Conservation (phyloP, 1,140 invertebrate genomes). For the Neodiprion lecontei region DNA sequence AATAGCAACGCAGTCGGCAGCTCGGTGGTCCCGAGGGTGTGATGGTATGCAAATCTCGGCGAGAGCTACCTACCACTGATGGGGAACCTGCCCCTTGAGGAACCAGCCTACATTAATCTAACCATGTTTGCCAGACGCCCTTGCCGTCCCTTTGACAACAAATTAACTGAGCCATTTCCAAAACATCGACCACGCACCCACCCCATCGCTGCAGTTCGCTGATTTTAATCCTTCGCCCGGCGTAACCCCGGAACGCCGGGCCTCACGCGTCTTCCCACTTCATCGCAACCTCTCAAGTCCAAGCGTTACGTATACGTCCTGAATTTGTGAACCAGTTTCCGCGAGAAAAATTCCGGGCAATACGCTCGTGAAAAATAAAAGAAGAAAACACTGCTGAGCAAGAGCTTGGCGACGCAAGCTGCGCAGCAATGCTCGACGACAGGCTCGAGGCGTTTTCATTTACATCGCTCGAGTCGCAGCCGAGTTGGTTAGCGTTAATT, state of each 20-base stretch:
- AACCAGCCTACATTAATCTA: slow-evolving; percentile 12
- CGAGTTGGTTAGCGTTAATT: slow-evolving; percentile 60
- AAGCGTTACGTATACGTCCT: no score
- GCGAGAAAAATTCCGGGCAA: neutral
- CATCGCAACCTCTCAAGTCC: neutral
- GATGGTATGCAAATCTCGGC: slow-evolving; percentile 14
- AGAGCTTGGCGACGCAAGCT: neutral
- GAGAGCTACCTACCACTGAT: slow-evolving; percentile 4
- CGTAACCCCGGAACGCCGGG: neutral
- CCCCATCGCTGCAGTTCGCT: neutral
- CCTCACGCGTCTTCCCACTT: no score
- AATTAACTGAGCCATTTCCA: slow-evolving; percentile 1
- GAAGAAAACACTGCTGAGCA: neutral
- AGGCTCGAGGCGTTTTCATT: slow-evolving; percentile 12
- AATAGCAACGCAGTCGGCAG: slow-evolving; percentile 4
- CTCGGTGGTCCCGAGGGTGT: slow-evolving; percentile 5
- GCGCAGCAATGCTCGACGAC: slow-evolving; percentile 7
- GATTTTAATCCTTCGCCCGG: neutral
- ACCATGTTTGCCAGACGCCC: slow-evolving; percentile 8
- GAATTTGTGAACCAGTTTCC: neutral
- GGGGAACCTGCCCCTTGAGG: slow-evolving; percentile 11
- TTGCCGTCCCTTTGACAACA: slow-evolving; percentile 11
- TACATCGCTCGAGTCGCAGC: neutral
- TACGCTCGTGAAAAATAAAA: neutral
- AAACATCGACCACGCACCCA: neutral